Conservation (phyloP, 64 coral and sea anemone species). For the Exaiptasia diaphana region DNA sequence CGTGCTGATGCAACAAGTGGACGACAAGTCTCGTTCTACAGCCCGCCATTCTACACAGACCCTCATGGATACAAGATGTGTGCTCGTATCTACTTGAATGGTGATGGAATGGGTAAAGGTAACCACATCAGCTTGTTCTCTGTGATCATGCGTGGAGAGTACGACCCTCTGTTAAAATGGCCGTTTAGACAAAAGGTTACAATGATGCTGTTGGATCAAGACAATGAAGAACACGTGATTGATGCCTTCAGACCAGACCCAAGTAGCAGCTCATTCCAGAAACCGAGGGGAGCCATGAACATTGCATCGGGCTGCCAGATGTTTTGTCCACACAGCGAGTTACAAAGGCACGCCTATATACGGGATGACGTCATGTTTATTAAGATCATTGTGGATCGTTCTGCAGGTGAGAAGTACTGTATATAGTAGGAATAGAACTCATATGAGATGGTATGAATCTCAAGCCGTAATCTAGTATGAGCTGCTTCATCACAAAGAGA, state of each 20-base stretch:
- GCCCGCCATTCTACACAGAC: constrained; percentile 47
- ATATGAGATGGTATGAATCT: too few relatives aligned
- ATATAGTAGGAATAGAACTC: too few relatives aligned
- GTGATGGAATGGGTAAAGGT: constrained; percentile 53
- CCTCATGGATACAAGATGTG: constrained; percentile 69
- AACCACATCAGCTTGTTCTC: constrained; percentile 48
- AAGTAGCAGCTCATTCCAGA: constrained; percentile 46
- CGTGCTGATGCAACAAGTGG: constrained; percentile 30
- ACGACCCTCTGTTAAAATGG: constrained; percentile 43
- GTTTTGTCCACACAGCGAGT: constrained; percentile 34
- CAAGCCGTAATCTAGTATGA: too few relatives aligned
- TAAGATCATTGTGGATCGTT: constrained; percentile 44
- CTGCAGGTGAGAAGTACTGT: too few relatives aligned
- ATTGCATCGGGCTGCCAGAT: constrained; percentile 45
- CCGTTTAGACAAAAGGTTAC: constrained; percentile 67
- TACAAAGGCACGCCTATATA: constrained; percentile 44
- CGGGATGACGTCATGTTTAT: constrained; percentile 52
- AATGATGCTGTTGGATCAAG: constrained; percentile 57
- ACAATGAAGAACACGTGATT: constrained; percentile 60
- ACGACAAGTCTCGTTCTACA: constrained; percentile 37
- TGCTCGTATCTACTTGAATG: constrained; percentile 48
- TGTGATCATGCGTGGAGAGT: constrained; percentile 62
- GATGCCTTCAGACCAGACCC: constrained; percentile 63
- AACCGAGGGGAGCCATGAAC: constrained; percentile 35
- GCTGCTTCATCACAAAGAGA: too few relatives aligned